A percentile compares a stretch with the other conserved stretches of the same genome.
Conservation (phyloP, 2,797 vertebrate species). For the Loris lydekkerianus region DNA sequence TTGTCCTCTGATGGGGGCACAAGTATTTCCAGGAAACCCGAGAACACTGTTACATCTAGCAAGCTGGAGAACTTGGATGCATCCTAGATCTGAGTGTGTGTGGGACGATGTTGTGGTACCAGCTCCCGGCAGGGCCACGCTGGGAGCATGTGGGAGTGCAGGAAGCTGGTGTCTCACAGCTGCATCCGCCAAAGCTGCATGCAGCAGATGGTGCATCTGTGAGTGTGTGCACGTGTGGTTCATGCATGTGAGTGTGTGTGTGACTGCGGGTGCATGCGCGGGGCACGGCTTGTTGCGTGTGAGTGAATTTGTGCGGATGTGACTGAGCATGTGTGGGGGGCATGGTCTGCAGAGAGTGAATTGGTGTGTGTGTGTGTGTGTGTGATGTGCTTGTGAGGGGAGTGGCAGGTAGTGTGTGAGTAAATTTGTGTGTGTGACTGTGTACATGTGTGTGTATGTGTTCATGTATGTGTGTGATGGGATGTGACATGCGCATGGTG, state of each 20-base stretch:
- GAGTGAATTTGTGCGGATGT: not conserved
- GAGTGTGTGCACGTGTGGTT: not conserved
- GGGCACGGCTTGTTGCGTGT: not conserved
- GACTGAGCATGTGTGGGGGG: not conserved
- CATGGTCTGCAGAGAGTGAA: not conserved
- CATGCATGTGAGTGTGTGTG: not conserved
- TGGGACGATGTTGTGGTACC: not conserved
- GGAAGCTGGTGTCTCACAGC: not conserved
- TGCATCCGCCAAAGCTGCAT: not conserved
- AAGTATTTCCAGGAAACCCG: not conserved
- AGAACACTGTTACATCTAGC: not conserved
- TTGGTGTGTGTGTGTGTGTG: not conserved
- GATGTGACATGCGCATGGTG: not conserved
- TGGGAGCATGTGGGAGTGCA: no score
- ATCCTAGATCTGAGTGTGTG: not conserved
- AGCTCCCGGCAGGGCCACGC: no score
- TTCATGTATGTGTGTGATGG: not conserved
- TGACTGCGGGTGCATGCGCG: not conserved
- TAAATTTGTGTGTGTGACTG: not conserved
- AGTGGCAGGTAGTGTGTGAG: no score
- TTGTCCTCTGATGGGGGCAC: not conserved
- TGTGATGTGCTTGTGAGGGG: not conserved
- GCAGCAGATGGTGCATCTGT: not conserved
- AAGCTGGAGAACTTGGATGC: not conserved
- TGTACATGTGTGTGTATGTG: not conserved